Conservation (phyloP, 2,888 invertebrate species). For the Folsomia candida region DNA sequence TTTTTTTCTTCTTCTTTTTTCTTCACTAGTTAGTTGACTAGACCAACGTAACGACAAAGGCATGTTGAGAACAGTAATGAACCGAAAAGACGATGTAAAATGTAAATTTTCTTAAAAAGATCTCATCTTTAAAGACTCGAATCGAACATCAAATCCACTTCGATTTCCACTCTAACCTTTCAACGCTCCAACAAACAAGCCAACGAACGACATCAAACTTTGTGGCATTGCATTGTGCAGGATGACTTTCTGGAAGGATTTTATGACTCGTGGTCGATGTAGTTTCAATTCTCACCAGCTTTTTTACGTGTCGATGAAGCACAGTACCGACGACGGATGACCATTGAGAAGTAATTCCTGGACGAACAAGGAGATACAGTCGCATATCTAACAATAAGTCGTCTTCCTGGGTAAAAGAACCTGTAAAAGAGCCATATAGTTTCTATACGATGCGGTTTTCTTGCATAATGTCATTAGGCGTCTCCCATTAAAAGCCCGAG, state of each 20-base stretch:
- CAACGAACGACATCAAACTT: not conserved
- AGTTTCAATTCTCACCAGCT: no score
- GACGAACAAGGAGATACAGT: no score
- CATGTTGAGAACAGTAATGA: slow-evolving; percentile 7
- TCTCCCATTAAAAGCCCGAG: slow-evolving; percentile 16
- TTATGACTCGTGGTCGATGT: no score
- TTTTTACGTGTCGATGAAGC: no score
- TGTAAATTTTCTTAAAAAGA: slow-evolving; percentile 11
- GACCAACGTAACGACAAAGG: not conserved
- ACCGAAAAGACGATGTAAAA: slow-evolving; percentile 17
- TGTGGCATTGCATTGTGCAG: not conserved
- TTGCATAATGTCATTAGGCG: slow-evolving; percentile 19
- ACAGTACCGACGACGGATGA: no score
- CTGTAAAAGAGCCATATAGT: no score
- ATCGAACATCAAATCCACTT: slow-evolving; percentile 7
- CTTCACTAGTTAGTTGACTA: no score
- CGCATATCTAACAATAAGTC: no score
- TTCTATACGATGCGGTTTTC: no score
- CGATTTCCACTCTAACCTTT: not conserved
- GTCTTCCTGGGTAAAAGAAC: no score
- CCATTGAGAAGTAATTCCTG: no score
- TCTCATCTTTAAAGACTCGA: slow-evolving; percentile 10
- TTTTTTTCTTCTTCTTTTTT: no score
- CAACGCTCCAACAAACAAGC: not conserved
- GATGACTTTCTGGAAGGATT: not conserved